Base-by-base conservation (phyloP, 2,113 vertebrate genomes). In the Carlito syrichta region DNA sequence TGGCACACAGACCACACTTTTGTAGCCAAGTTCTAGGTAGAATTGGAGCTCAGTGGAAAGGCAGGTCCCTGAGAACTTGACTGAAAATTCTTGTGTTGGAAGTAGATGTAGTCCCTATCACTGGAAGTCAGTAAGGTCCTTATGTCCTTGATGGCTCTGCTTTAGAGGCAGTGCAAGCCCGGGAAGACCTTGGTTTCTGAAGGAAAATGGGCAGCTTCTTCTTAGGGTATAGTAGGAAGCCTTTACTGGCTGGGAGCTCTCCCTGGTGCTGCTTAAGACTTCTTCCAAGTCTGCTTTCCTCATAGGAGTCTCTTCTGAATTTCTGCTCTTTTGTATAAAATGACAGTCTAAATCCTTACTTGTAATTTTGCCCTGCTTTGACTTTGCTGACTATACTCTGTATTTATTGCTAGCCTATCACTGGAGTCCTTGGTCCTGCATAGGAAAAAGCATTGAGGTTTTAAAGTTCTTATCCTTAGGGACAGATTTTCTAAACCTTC, bases 191-290 rank as follows among this genome's bases (percentile, higher is more conserved):
- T 14, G 40, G 8, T 74, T 79, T 62, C 54, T 68, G 14, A 22
- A 73, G 38, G 35, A 48, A 62, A 89, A 68, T 5, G 27, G 12
- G 30, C 45, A 54, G 19, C 38, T 52, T 40, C 43, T 43, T 90
- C 35, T 60, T 48, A 25, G 77, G 17, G 19, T 4, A 0, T 0
- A 10, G 27, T 19, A 48, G 62, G 43, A 68, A 71, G 12, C 0
- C 0, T 1, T 43, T 19, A 0, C 32, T 32, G 89, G 71, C 78
- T 78, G 82, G 95, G 89, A 96, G 89, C 78, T 84, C 74, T 93
- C 89, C 94, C 92, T 96, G 73, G 84, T 93, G 79, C 89, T 92
- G 86, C 83, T n/a, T 38, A 32, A 11, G 17, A 38, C 35, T 54
- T 68, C 40, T 14, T 10, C 27, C 16, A 63, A 45, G 23, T 38